Conservation (phyloP, 2,888 invertebrate genomes). For the Catocala fraxini region DNA sequence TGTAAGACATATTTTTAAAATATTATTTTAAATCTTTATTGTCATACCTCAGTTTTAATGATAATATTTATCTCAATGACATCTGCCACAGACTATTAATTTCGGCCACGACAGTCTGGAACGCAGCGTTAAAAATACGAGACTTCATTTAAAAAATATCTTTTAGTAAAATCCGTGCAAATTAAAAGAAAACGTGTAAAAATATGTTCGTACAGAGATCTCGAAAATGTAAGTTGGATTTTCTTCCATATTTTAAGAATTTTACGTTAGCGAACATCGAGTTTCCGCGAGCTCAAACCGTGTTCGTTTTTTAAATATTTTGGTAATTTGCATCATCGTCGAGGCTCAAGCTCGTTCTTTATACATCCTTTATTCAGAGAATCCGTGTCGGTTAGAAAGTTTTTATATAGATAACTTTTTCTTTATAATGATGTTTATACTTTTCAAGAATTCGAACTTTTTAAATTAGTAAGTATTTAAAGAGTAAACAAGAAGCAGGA, state of each 20-base stretch:
- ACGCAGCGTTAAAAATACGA: constrained; percentile 15
- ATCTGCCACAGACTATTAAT: constrained; percentile 44
- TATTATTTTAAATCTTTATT: too few relatives aligned
- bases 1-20: too few relatives aligned
- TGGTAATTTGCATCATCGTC: constrained; percentile 25
- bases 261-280: neutral
- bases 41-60: too few relatives aligned
- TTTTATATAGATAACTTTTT: constrained; percentile 13
- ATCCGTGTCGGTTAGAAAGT: constrained; percentile 9
- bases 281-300: constrained; percentile 2
- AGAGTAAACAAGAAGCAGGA: neutral
- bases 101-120: constrained; percentile 19
- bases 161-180: neutral
- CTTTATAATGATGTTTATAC: neutral
- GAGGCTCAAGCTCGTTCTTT: constrained; percentile 8
- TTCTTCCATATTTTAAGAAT: constrained; percentile 11
- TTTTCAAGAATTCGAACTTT: constrained; percentile 6
- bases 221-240: constrained; percentile 9
- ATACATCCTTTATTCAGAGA: constrained; percentile 1
- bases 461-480: neutral
- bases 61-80: constrained; percentile 35
- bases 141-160: constrained; percentile 8
- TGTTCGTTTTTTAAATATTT: constrained; percentile 24
- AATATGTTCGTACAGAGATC: neutral
- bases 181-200: constrained; percentile 5